phyloP scores from a whole-genome alignment of 2,113 vertebrate species.

The Hydropotes inermis region DNA sequence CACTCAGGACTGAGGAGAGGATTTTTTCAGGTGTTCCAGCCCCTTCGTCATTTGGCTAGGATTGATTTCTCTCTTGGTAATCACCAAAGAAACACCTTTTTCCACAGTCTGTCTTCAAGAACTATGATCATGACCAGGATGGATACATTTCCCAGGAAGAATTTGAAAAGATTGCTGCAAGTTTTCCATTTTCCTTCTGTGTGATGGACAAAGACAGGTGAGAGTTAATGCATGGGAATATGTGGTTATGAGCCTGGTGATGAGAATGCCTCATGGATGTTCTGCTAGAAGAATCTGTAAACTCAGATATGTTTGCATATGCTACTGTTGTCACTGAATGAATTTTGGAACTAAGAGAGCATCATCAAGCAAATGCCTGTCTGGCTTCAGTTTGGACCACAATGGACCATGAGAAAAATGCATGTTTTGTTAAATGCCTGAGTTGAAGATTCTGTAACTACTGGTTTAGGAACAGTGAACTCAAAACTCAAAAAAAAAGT shows the following conservation, averaged over 20 bases:
- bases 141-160: conserved; percentile 97
- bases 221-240: not conserved
- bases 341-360: not conserved
- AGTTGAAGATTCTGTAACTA: not conserved
- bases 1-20: not conserved
- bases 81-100: not conserved
- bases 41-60: not conserved
- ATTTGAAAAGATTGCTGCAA: conserved; percentile 96
- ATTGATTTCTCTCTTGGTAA: not conserved
- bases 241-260: not conserved
- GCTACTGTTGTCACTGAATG: not conserved
- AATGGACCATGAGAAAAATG: not conserved
- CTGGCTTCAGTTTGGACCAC: not conserved
- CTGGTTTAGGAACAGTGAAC: not conserved
- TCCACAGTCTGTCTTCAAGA: conserved; percentile 95
- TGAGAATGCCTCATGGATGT: not conserved
- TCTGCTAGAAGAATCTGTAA: not conserved
- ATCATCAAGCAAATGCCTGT: not conserved
- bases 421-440: not conserved
- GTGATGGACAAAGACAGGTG: conserved; percentile 97
- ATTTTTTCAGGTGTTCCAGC: not conserved
- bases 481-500: not conserved
- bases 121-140: conserved; percentile 95
- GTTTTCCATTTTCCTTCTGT: conserved; percentile 97
- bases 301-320: not conserved